Evolutionary conservation across 2,113 vertebrate species (phyloP), one percentile per base, ranked within the genome.

Genomic region (Verasper variegatus): DNA sequence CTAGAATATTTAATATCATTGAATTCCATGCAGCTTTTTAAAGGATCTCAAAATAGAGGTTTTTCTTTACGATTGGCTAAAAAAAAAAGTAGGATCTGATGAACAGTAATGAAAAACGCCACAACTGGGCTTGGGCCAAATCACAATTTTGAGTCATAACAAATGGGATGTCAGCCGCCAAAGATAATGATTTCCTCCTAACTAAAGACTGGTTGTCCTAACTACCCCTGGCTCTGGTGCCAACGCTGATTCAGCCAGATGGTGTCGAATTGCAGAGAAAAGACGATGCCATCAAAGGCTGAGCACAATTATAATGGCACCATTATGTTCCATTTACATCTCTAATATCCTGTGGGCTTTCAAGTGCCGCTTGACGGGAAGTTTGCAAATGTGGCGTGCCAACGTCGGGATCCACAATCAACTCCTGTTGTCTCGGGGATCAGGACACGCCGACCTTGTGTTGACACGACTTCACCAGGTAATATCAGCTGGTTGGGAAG

Each of bases 301-400:
- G 86, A 85, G 76, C 54, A 61, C 80, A 87, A 88, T 88, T 82
- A 72, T 68, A 80, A 86, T 69, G 27, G 70, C 68, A 51, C 58
- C 80, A 88, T 89, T 84, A 90, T 86, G 89, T 73, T 67, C 74
- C 73, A 86, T 88, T 86, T 89, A 82, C 74, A 76, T 82, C 81
- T 82, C 55, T 78, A 84, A 86, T 87, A 87, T 88, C 77, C 80
- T 68, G 65, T 23, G 24, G 64, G 74, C 74, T 88, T 68, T 78
- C 45, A 76, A 77, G 69, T 80, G 80, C 68, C 21, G 12, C 17
- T 67, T 72, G 76, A 86, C 66, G 55, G 73, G 61, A 58, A 79
- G 78, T 80, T 78, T 84, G 77, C 45, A 45, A 57, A 69, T 81
- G 67, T 74, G 78, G 58, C 37, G 40, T 23, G 59, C 45, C 4